These are phyloP conservation scores for Peromyscus attwateri DNA, from an alignment of 2,797 vertebrate species.

Conservation along the genomic window DNA sequence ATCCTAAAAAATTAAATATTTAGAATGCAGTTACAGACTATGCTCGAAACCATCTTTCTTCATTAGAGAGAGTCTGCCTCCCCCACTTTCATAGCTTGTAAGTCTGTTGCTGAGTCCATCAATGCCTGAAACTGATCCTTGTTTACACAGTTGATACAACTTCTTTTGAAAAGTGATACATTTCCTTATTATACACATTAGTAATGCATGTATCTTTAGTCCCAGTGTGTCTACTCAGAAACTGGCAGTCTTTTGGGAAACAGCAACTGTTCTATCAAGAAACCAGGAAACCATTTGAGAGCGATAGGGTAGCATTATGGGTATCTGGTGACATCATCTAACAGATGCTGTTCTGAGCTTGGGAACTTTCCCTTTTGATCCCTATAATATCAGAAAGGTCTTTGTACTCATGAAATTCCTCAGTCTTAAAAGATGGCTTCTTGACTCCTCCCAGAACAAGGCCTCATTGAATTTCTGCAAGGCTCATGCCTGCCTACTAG, in stretches of 20 bases:
- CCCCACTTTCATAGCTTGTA: neutral
- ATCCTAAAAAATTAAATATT: neutral
- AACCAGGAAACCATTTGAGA: neutral
- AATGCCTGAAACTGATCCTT: neutral
- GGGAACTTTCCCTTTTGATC: neutral
- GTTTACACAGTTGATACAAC: neutral
- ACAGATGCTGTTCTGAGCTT: neutral
- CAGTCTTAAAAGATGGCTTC: neutral
- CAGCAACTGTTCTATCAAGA: neutral
- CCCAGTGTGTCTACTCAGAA: neutral
- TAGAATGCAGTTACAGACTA: neutral
- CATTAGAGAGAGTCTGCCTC: neutral
- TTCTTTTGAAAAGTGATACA: slow-evolving; percentile 29
- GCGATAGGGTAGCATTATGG: neutral
- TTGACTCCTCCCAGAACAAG: slow-evolving; percentile 12
- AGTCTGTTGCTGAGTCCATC: neutral
- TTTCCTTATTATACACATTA: slow-evolving; percentile 12
- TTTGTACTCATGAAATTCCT: slow-evolving; percentile 17
- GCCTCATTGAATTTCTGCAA: slow-evolving; percentile 15
- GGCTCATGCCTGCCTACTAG: neutral
- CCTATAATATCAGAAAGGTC: neutral
- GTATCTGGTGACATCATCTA: neutral
- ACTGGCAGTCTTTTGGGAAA: neutral
- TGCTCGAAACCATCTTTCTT: neutral
- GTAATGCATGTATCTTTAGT: neutral